Base-by-base conservation (phyloP, 2,797 vertebrate genomes). In the Lycodopsis pacificus region DNA sequence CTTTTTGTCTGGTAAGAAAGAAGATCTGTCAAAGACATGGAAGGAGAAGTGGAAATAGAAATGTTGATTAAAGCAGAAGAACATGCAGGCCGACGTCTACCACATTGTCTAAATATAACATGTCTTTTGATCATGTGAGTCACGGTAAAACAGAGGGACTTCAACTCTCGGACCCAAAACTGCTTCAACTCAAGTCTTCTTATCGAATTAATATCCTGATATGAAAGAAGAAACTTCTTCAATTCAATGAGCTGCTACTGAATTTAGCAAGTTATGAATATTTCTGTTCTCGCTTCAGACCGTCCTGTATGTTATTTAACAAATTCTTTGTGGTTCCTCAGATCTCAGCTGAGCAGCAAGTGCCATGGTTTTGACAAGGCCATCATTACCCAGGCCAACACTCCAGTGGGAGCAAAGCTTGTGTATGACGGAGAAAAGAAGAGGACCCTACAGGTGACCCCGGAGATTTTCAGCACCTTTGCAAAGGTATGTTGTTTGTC, bases 381-480 rank as follows among this genome's bases (percentile, higher is more conserved):
- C 76, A 93, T 98, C 79, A 89, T 97, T 81, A 97, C 97, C 56
- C 96, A 97, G 92, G 91, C 83, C 72, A 99, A 98, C 91, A 97
- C 96, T 65, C 96, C 95, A 0, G 42, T 97, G 73, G 97, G 97
- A 77, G 94, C 94, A n/a, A 96, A 95, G 80, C 86, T 98, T 59
- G 90, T 85, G 84, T 97, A 96, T 0, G 97, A 99, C 65, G 97
- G 96, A 65, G 96, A 98, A 65, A 97, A 80, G 80, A 95, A 79
- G 80, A 96, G 91, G 63, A 85, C 67, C 54, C 88, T 97, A 56
- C 84, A 92, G 77, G 96, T 98, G 85, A 95, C 92, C 32, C 84
- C 93, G 19, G 94, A 94, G 54, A 90, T 97, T 86, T 98, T 97
- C 92, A 95, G 76, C 82, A 97, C 96, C 86, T 95, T 99, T 67